phyloP scores from a whole-genome alignment of 2,888 invertebrate genomes.

The Drosophila imparisetae region DNA sequence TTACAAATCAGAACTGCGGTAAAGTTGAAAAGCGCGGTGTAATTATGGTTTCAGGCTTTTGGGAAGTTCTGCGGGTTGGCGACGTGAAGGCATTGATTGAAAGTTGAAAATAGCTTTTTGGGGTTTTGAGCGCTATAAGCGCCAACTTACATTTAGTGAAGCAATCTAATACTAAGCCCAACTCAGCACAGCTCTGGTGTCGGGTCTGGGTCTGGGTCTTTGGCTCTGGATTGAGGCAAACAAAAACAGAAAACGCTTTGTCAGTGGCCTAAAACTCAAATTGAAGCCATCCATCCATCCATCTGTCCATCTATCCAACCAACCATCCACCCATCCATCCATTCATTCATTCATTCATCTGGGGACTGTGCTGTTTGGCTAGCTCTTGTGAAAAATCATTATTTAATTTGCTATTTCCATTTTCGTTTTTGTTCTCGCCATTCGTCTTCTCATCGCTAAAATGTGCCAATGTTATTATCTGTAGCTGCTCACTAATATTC shows the following conservation, averaged over 20 bases:
- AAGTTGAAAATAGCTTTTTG: slow-evolving; percentile 73
- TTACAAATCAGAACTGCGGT: slow-evolving; percentile 77
- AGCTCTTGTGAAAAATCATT: slow-evolving; percentile 56
- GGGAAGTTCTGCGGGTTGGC: not conserved
- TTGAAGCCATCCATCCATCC: slow-evolving; percentile 10
- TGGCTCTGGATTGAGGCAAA: slow-evolving; percentile 17
- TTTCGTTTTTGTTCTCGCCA: slow-evolving; percentile 30
- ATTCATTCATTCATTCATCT: slow-evolving; percentile 22
- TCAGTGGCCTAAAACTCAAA: slow-evolving; percentile 52
- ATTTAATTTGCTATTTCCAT: slow-evolving; percentile 56
- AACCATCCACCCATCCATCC: slow-evolving; percentile 8
- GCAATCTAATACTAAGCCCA: slow-evolving; percentile 63
- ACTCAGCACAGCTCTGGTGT: slow-evolving; percentile 16
- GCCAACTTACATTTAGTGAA: slow-evolving; percentile 55
- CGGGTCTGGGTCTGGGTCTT: not conserved
- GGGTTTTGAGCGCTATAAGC: slow-evolving; percentile 39
- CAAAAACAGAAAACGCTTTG: slow-evolving; percentile 62
- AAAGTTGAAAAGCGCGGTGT: slow-evolving; percentile 74
- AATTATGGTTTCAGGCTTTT: slow-evolving; percentile 57
- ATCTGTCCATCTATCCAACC: not conserved
- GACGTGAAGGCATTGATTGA: slow-evolving; percentile 59
- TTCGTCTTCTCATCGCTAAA: slow-evolving; percentile 41
- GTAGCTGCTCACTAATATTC: slow-evolving; percentile 19
- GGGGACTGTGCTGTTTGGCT: slow-evolving; percentile 25
- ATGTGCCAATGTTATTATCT: slow-evolving; percentile 73